Conservation (phyloP, 2,888 invertebrate genomes). For the Ramazzottius varieornatus region DNA sequence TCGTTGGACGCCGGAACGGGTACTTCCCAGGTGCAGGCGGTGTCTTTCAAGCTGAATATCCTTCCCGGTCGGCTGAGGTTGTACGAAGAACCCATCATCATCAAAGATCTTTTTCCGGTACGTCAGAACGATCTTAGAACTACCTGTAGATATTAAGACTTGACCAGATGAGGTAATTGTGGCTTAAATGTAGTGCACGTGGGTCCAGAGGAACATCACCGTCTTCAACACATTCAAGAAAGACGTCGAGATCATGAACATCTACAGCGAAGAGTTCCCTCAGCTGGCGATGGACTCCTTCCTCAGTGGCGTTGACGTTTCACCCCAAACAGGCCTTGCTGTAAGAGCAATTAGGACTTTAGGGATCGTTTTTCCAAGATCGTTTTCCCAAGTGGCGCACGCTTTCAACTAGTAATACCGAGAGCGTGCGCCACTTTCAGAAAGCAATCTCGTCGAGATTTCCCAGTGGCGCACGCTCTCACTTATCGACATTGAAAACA, state of each 20-base stretch:
- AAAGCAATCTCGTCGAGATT: too few relatives aligned
- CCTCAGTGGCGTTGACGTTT: background rate
- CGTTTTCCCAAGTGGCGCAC: too few relatives aligned
- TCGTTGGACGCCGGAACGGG: too few relatives aligned
- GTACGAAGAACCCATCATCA: background rate
- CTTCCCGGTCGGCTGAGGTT: background rate
- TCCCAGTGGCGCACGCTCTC: too few relatives aligned
- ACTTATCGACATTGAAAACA: too few relatives aligned
- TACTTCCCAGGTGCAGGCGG: too few relatives aligned
- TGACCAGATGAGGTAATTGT: background rate
- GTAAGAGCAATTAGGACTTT: background rate
- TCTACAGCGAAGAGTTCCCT: background rate
- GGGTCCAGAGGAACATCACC: background rate
- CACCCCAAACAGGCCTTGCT: background rate
- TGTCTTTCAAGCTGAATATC: background rate
- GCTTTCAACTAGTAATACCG: too few relatives aligned
- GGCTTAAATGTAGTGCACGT: background rate
- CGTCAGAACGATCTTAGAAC: background rate
- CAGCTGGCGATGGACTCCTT: background rate
- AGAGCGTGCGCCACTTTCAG: too few relatives aligned
- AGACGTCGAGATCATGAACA: background rate
- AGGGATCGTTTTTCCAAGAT: too few relatives aligned
- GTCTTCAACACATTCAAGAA: constrained; percentile 1
- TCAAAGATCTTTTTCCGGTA: background rate
- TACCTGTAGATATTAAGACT: background rate